Percentiles rank a stretch among this genome's conserved stretches.
Evolutionary conservation across 2,888 invertebrate genomes (phyloP).

Genomic region (Trichopria drosophilae): DNA sequence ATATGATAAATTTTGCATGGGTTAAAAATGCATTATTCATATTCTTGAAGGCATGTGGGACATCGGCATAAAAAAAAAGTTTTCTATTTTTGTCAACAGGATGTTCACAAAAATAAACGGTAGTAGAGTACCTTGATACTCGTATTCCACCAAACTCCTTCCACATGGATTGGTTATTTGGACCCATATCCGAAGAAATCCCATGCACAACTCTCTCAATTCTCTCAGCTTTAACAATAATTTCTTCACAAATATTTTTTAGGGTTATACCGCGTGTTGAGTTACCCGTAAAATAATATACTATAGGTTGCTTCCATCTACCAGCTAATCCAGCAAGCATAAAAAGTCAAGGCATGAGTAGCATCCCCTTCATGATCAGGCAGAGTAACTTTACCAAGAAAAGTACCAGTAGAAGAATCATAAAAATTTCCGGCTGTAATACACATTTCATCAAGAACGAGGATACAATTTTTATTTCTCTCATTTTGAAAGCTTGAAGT

Average conservation of each 20-base stretch:
- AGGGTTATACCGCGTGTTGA: slow-evolving; percentile 38
- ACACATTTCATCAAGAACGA: no score
- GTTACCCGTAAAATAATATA: slow-evolving; percentile 34
- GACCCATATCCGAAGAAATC: slow-evolving; percentile 25
- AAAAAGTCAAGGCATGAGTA: slow-evolving; percentile 18
- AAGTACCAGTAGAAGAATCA: slow-evolving; percentile 14
- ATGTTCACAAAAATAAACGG: slow-evolving; percentile 28
- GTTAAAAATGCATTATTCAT: slow-evolving; percentile 14
- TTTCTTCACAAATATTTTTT: no score
- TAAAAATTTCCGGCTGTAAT: slow-evolving; percentile 8
- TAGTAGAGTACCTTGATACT: slow-evolving; percentile 8
- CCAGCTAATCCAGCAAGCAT: slow-evolving; percentile 23
- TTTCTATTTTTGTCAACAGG: slow-evolving; percentile 31
- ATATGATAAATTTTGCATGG: slow-evolving; percentile 13
- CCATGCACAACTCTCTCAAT: slow-evolving; percentile 19
- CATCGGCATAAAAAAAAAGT: slow-evolving; percentile 26
- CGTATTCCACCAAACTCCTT: slow-evolving; percentile 15
- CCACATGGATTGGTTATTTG: slow-evolving; percentile 26
- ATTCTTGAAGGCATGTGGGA: slow-evolving; percentile 27
- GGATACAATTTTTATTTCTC: no score
- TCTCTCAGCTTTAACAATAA: no score
- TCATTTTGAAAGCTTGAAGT: no score
- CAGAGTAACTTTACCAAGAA: slow-evolving; percentile 14
- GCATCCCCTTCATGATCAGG: slow-evolving; percentile 8
- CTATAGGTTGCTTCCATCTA: slow-evolving; percentile 20